These are phyloP conservation scores for Drosophila ogumai DNA, from an alignment of 1,140 invertebrate species.

Conservation along the genomic window DNA sequence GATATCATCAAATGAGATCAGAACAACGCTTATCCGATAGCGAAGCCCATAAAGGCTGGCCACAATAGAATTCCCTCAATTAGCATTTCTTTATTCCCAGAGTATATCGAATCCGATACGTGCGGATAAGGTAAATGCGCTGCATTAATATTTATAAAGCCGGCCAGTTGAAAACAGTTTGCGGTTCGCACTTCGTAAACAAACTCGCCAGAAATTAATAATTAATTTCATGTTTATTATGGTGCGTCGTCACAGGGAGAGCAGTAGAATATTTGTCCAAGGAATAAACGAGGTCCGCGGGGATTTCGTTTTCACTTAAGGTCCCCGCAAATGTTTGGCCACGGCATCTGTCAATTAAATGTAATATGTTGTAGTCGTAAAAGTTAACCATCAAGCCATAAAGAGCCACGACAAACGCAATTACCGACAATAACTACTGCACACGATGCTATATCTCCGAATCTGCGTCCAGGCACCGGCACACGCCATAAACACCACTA, in stretches of 20 bases:
- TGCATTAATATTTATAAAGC: conserved; percentile 45
- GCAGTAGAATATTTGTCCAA: conserved; percentile 22
- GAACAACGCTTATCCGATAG: conserved; percentile 19
- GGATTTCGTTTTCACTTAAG: conserved; percentile 36
- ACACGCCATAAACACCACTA: conserved; percentile 42
- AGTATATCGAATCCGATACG: conserved; percentile 40
- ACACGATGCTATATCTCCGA: conserved; percentile 15
- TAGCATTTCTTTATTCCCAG: conserved; percentile 39
- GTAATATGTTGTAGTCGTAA: conserved; percentile 72
- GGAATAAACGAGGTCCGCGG: conserved; percentile 1
- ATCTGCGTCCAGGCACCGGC: neutral
- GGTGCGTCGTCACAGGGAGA: conserved; percentile 9
- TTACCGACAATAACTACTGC: conserved; percentile 42
- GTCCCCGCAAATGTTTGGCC: conserved; percentile 4
- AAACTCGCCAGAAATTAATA: conserved; percentile 37
- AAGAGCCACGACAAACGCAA: conserved; percentile 54
- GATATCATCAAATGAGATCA: conserved; percentile 52
- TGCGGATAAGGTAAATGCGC: conserved; percentile 42
- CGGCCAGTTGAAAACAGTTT: conserved; percentile 25
- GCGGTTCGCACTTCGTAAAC: conserved; percentile 38
- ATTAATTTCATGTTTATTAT: conserved; percentile 41
- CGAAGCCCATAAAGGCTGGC: conserved; percentile 7
- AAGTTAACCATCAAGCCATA: conserved; percentile 47
- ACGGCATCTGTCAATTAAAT: conserved; percentile 66
- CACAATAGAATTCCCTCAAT: conserved; percentile 39